A percentile compares a stretch with the other conserved stretches of the same genome.
phyloP scores from a whole-genome alignment of 1,140 invertebrate species.

The Rhopalosiphum maidis region DNA sequence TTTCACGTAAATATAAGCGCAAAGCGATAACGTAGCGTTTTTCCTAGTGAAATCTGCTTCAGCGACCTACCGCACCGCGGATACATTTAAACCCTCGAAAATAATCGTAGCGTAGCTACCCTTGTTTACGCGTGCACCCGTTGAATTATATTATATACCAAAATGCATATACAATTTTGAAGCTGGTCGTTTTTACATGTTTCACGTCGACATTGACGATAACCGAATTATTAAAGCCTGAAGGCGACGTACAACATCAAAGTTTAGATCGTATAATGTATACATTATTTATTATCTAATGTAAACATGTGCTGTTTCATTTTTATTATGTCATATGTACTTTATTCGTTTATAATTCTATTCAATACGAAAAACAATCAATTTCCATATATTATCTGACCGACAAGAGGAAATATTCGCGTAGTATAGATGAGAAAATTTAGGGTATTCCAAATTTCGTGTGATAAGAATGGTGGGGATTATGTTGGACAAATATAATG shows the following conservation, averaged over 20 bases:
- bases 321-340: neutral
- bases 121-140: neutral
- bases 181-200: neutral
- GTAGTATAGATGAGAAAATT: neutral
- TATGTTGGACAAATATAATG: no score
- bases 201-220: neutral
- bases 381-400: neutral
- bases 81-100: neutral
- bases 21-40: neutral
- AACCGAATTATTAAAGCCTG: neutral
- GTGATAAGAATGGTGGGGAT: no score
- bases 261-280: neutral
- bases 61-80: constrained; percentile 29
- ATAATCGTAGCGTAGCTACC: neutral
- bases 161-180: neutral
- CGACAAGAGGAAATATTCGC: neutral
- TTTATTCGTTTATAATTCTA: neutral
- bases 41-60: neutral
- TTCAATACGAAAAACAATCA: neutral
- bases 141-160: neutral
- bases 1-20: neutral
- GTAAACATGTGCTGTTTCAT: neutral
- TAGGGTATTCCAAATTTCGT: no score
- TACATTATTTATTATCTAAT: neutral
- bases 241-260: neutral